phyloP scores from a whole-genome alignment of 2,888 invertebrate genomes.

The Adelognathus sp. region DNA sequence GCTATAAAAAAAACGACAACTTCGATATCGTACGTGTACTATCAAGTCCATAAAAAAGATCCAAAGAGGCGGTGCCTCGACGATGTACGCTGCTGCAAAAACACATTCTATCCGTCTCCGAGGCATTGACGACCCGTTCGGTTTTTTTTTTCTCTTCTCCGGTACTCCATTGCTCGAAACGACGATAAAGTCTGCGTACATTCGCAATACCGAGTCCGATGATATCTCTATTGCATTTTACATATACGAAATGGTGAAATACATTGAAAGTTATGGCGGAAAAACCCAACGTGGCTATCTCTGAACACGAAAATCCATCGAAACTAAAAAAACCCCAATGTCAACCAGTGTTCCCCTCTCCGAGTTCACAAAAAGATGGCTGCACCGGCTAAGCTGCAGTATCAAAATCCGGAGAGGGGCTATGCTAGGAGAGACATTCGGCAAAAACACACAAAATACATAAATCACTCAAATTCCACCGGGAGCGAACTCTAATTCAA shows the following conservation, averaged over 20 bases:
- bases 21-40: slow-evolving; percentile 11
- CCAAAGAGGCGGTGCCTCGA: neutral
- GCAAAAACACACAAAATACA: too few species aligned
- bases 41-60: slow-evolving; percentile 15
- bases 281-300: too few species aligned
- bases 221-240: neutral
- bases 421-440: too few species aligned
- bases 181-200: neutral
- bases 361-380: too few species aligned
- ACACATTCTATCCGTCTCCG: neutral
- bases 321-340: too few species aligned
- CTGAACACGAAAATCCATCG: too few species aligned
- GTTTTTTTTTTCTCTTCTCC: neutral
- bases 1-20: slow-evolving; percentile 40
- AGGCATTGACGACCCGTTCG: neutral
- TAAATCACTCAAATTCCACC: too few species aligned
- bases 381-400: too few species aligned
- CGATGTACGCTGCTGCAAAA: neutral
- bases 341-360: too few species aligned
- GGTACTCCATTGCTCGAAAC: neutral
- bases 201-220: neutral
- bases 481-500: too few species aligned
- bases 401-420: too few species aligned
- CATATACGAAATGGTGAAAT: neutral
- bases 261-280: neutral